These are phyloP conservation scores for Hippopotamyrus pictus DNA, from an alignment of 2,797 vertebrate genomes.

Conservation along the genomic window DNA sequence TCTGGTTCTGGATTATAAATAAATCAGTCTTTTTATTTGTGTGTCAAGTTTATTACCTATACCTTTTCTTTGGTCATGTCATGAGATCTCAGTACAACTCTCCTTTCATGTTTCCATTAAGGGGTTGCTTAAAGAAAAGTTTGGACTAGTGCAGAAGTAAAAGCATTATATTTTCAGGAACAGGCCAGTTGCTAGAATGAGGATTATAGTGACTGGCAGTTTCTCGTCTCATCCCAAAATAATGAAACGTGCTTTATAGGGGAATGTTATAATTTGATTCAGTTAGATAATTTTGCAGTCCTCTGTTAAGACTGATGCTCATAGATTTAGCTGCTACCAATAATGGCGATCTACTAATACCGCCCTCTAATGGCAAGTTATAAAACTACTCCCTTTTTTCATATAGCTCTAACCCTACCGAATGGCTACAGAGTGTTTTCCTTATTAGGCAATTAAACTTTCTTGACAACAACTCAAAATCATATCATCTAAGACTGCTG, in stretches of 20 bases:
- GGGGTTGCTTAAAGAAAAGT: not conserved
- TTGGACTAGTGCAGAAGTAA: not conserved
- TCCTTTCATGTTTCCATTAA: not conserved
- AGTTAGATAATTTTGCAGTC: not conserved
- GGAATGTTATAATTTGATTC: not conserved
- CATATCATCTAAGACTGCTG: not conserved
- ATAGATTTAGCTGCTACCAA: not conserved
- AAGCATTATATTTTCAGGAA: not conserved
- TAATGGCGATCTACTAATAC: not conserved
- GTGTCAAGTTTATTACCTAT: slow-evolving; percentile 20
- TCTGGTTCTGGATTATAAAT: slow-evolving; percentile 71
- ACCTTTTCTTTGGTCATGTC: not conserved
- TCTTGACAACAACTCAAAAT: not conserved
- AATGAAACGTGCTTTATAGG: not conserved
- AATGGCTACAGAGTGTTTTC: not conserved
- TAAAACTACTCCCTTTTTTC: not conserved
- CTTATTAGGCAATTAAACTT: slow-evolving; percentile 16
- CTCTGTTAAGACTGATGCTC: not conserved
- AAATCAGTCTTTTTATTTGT: slow-evolving; percentile 74
- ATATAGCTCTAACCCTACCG: not conserved
- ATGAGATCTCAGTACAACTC: not conserved
- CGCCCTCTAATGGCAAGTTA: not conserved
- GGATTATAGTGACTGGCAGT: not conserved
- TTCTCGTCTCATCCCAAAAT: not conserved
- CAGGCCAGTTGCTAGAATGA: not conserved